Percentiles rank a stretch among this genome's conserved stretches.
These are phyloP conservation scores for Oceanodroma leucorhoa DNA, from an alignment of 2,797 vertebrate species.

Conservation along the genomic window DNA sequence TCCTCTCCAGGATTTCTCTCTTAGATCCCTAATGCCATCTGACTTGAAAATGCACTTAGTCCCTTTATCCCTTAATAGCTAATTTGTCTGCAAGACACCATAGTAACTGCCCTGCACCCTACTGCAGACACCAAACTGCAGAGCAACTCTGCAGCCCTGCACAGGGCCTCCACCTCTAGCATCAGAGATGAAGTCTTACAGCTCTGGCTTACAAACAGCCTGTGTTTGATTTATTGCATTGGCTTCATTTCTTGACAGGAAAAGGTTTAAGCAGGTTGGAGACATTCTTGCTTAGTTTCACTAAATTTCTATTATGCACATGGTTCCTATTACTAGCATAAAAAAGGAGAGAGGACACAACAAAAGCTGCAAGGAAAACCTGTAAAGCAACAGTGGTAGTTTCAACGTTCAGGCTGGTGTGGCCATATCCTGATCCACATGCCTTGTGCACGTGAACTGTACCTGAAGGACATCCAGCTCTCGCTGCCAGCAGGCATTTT, in stretches of 20 bases:
- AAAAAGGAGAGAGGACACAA: neutral
- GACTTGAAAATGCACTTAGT: neutral
- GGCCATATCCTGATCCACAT: neutral
- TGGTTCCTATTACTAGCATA: neutral
- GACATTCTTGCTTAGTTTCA: neutral
- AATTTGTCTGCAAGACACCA: neutral
- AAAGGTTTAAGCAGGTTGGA: neutral
- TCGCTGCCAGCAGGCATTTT: neutral
- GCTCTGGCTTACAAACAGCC: neutral
- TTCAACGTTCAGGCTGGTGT: neutral
- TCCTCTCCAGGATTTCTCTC: neutral
- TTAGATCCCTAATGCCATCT: neutral
- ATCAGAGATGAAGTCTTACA: neutral
- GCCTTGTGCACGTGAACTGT: rapidly evolving
- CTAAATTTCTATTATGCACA: neutral
- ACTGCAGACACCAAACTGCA: neutral
- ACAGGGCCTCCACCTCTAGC: neutral
- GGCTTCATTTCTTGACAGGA: neutral
- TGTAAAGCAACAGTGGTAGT: rapidly evolving
- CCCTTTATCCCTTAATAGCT: neutral
- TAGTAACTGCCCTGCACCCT: neutral
- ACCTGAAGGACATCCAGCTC: neutral
- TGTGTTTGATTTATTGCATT: neutral
- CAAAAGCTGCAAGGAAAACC: neutral
- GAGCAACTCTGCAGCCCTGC: neutral